phyloP scores from a whole-genome alignment of 2,797 vertebrate genomes.

The Scolopax rusticola region DNA sequence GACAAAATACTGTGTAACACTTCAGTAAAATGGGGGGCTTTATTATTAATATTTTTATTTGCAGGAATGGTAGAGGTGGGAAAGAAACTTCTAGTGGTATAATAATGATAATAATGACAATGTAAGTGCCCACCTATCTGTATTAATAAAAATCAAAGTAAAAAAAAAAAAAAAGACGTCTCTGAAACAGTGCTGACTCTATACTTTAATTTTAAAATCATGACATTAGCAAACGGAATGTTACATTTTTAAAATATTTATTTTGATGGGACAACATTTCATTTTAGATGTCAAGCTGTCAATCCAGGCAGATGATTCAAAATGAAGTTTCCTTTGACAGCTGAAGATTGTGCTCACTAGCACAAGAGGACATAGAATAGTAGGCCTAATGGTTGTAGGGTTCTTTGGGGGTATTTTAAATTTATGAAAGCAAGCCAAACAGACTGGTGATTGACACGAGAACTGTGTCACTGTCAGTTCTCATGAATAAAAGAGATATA shows the following conservation, averaged over 20 bases:
- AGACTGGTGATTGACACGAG: neutral
- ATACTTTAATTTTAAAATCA: conserved; percentile 18
- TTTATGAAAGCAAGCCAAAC: neutral
- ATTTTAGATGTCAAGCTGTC: conserved; percentile 31
- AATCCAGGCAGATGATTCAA: conserved; percentile 15
- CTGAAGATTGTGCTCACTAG: neutral
- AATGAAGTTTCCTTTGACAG: neutral
- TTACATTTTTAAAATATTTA: conserved; percentile 24
- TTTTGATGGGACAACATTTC: conserved; percentile 41
- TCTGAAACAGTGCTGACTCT: conserved; percentile 16
- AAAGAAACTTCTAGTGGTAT: neutral
- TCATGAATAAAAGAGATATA: neutral
- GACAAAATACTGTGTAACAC: neutral
- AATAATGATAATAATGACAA: conserved; percentile 9
- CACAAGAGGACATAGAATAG: neutral
- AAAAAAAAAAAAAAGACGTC: neutral
- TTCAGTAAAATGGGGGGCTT: neutral
- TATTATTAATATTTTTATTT: neutral
- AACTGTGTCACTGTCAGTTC: neutral
- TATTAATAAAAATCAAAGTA: neutral
- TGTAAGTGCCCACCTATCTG: conserved; percentile 4
- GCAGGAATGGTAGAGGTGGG: neutral
- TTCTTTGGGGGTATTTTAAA: neutral
- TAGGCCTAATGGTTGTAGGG: neutral
- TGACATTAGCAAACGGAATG: conserved; percentile 15